Conservation (phyloP, 2,797 vertebrate genomes). For the Melanotaenia parkinsoni region DNA sequence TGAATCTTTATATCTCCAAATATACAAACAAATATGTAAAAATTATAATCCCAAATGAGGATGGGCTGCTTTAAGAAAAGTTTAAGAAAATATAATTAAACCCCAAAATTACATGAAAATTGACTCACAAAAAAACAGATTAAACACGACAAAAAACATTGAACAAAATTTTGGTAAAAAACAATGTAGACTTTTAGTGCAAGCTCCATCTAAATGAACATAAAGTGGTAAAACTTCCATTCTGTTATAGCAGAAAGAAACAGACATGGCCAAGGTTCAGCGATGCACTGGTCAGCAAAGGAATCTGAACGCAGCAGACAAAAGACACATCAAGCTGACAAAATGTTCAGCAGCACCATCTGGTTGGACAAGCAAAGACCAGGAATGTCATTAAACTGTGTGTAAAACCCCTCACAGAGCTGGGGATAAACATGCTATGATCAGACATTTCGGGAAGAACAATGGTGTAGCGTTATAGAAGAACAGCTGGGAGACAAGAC, state of each 20-base stretch:
- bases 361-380: background rate
- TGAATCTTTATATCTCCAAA: background rate
- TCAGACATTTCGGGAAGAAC: constrained; percentile 2
- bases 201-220: background rate
- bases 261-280: background rate
- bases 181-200: background rate
- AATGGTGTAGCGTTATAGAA: constrained; percentile 31
- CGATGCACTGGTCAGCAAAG: constrained; percentile 2
- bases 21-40: background rate
- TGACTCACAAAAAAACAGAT: background rate
- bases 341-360: constrained; percentile 12
- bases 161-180: background rate
- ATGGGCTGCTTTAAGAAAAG: background rate
- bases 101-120: no score
- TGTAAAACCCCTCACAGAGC: background rate
- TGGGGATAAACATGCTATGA: constrained; percentile 39
- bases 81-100: background rate
- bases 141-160: background rate
- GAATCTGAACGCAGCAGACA: constrained; percentile 3
- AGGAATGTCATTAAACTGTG: background rate
- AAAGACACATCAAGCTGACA: constrained; percentile 6
- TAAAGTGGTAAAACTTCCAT: background rate
- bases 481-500: constrained; percentile 65
- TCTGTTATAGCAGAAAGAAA: background rate
- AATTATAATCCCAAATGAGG: background rate